These are phyloP conservation scores for Metellina segmentata DNA, from an alignment of 2,888 invertebrate genomes.

Conservation along the genomic window DNA sequence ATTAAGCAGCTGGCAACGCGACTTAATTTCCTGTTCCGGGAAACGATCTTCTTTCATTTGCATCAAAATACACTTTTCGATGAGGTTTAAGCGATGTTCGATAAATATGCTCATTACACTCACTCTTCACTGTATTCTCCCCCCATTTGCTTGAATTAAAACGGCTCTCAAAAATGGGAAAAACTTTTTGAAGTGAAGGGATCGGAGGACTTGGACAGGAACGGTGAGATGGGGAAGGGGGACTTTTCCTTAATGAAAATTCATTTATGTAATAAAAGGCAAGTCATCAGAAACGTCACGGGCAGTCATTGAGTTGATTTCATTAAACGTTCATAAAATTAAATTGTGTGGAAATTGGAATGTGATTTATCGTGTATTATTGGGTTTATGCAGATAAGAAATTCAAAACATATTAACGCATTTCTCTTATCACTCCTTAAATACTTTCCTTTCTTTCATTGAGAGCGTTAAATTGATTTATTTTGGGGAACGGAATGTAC, in stretches of 20 bases:
- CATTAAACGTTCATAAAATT: conserved; percentile 66
- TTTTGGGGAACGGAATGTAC: not conserved
- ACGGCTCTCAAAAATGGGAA: conserved; percentile 40
- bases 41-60: conserved; percentile 33
- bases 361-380: conserved; percentile 58
- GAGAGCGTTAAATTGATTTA: not conserved
- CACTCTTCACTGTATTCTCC: not conserved
- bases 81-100: conserved; percentile 33
- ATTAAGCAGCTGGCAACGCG: conserved; percentile 15
- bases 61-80: conserved; percentile 64
- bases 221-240: not conserved
- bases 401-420: conserved; percentile 25
- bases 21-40: conserved; percentile 18
- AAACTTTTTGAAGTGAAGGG: conserved; percentile 35
- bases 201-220: not conserved
- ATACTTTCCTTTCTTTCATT: not conserved
- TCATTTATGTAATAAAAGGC: conserved; percentile 65
- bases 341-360: conserved; percentile 70
- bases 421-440: not conserved
- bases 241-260: conserved; percentile 60
- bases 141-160: conserved; percentile 46
- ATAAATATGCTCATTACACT: conserved; percentile 48
- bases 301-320: conserved; percentile 49
- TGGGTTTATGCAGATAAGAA: conserved; percentile 61
- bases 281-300: conserved; percentile 39